A percentile compares a stretch with the other conserved stretches of the same genome.
Evolutionary conservation across 2,888 invertebrate species (phyloP).

Genomic region (Drosophila hawaiiensis): DNA sequence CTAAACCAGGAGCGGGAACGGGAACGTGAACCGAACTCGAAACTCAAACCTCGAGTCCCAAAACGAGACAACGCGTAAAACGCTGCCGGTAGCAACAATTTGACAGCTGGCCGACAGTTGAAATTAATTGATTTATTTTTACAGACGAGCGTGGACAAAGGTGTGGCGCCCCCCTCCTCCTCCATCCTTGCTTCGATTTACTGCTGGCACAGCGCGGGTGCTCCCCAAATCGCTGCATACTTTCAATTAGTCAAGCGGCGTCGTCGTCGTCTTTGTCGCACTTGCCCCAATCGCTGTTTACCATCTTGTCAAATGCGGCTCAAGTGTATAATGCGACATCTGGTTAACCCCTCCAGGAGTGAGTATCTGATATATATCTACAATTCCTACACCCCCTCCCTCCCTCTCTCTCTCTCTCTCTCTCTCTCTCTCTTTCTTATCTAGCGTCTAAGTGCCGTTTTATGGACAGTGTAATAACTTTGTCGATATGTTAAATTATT

Average conservation of each 20-base stretch:
- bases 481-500: slow-evolving; percentile 64
- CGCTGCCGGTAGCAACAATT: slow-evolving; percentile 82
- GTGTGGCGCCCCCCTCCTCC: slow-evolving; percentile 30
- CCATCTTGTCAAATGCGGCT: slow-evolving; percentile 58
- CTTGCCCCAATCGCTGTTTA: slow-evolving; percentile 59
- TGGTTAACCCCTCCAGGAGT: background rate
- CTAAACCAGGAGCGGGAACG: slow-evolving; percentile 11
- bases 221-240: slow-evolving; percentile 10
- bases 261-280: slow-evolving; percentile 9
- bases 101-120: slow-evolving; percentile 83
- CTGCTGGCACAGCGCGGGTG: too few relatives aligned
- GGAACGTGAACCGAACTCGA: slow-evolving; percentile 18
- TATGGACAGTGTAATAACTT: slow-evolving; percentile 69
- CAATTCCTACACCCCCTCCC: background rate
- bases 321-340: slow-evolving; percentile 43
- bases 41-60: slow-evolving; percentile 7
- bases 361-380: background rate
- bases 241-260: slow-evolving; percentile 57
- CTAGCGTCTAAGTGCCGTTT: slow-evolving; percentile 49
- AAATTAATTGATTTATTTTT: slow-evolving; percentile 83
- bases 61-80: slow-evolving; percentile 40
- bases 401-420: background rate
- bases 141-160: slow-evolving; percentile 50
- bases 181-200: background rate
- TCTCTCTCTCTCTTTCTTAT: slow-evolving; percentile 9